Conservation (phyloP, 1,140 invertebrate genomes). For the Hypsibius dujardini region DNA sequence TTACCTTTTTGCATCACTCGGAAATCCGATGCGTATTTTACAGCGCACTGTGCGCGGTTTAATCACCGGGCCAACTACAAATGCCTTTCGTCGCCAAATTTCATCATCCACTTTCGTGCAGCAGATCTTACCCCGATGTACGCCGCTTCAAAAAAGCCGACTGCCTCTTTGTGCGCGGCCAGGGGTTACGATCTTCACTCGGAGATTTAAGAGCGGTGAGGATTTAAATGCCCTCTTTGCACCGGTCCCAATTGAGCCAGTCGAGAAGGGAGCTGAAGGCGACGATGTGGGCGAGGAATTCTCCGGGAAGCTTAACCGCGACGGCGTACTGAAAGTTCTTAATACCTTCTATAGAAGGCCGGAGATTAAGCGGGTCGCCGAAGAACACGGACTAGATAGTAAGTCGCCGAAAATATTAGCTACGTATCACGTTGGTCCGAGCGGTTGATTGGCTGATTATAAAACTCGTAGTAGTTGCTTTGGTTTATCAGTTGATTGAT, state of each 20-base stretch:
- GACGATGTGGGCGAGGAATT: conserved; percentile 68
- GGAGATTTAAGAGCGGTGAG: not conserved
- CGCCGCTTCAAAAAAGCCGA: no score
- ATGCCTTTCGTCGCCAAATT: no score
- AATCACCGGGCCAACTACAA: no score
- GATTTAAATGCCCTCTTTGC: conserved; percentile 42
- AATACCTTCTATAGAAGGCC: conserved; percentile 59
- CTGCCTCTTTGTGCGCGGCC: no score
- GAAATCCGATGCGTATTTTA: no score
- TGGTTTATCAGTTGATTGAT: no score
- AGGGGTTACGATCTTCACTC: no score
- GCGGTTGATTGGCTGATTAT: not conserved
- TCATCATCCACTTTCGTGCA: no score
- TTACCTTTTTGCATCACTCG: no score
- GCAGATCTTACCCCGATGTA: no score
- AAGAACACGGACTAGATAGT: conserved; percentile 67
- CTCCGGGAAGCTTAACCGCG: conserved; percentile 45
- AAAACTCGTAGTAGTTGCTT: conserved; percentile 11
- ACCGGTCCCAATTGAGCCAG: conserved; percentile 50
- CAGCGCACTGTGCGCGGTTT: no score
- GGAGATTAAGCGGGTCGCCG: conserved; percentile 50
- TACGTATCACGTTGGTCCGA: no score
- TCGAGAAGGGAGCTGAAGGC: conserved; percentile 48
- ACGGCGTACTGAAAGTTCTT: conserved; percentile 57
- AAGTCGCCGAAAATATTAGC: conserved; percentile 27